Conservation (phyloP, 2,888 invertebrate genomes). For the Hypena proboscidalis region DNA sequence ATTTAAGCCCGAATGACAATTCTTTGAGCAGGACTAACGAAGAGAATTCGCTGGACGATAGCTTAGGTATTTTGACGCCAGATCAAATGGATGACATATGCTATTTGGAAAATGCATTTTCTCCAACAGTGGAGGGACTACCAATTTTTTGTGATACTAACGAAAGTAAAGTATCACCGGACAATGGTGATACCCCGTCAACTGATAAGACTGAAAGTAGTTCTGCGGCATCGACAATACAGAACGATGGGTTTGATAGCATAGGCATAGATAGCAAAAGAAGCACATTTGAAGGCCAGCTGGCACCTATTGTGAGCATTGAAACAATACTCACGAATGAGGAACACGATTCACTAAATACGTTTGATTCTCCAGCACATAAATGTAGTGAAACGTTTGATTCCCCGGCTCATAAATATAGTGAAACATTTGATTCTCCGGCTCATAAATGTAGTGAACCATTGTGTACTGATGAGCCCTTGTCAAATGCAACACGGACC, state of each 20-base stretch:
- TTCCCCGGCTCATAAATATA: constrained; percentile 37
- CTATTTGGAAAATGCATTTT: constrained; percentile 86
- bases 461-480: constrained; percentile 44
- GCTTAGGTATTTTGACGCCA: constrained; percentile 94
- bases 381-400: constrained; percentile 39
- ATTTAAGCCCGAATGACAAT: constrained; percentile 78
- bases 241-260: constrained; percentile 76
- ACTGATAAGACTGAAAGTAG: constrained; percentile 85
- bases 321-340: constrained; percentile 58
- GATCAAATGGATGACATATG: constrained; percentile 93
- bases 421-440: constrained; percentile 37
- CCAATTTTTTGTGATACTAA: constrained; percentile 77
- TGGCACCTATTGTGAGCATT: constrained; percentile 62
- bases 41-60: constrained; percentile 94
- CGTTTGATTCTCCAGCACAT: constrained; percentile 39
- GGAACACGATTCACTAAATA: constrained; percentile 46
- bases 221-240: constrained; percentile 81
- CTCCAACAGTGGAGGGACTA: constrained; percentile 88
- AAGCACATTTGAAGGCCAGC: constrained; percentile 44
- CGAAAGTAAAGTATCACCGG: constrained; percentile 76
- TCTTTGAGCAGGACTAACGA: constrained; percentile 84
- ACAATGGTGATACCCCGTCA: constrained; percentile 83
- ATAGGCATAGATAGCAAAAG: constrained; percentile 50
- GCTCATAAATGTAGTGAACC: constrained; percentile 36
- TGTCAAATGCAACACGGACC: constrained; percentile 60